Percentiles rank a stretch among this genome's conserved stretches.
These are phyloP conservation scores for Pangasius sanitwongsei DNA, from an alignment of 2,797 vertebrate genomes.

Conservation along the genomic window DNA sequence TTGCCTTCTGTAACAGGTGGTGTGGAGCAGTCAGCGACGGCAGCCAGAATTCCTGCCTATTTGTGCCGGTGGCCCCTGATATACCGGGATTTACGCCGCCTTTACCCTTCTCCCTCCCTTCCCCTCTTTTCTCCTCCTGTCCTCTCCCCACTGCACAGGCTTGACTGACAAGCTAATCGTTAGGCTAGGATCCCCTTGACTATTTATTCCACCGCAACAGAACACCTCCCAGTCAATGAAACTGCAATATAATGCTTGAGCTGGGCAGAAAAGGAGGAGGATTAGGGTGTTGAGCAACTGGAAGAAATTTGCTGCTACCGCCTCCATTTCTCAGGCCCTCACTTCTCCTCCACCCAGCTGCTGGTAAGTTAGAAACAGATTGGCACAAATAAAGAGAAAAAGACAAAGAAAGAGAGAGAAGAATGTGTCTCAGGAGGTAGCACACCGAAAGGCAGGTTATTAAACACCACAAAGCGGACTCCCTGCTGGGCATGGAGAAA, in stretches of 20 bases:
- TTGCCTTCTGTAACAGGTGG: constrained; percentile 94
- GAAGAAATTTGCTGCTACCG: constrained; percentile 85
- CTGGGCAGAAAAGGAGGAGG: constrained; percentile 88
- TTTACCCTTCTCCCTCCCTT: constrained; percentile 65
- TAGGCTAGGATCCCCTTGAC: constrained; percentile 89
- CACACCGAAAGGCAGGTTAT: constrained; percentile 94
- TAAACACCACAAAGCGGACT: constrained; percentile 95
- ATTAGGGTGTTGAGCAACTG: constrained; percentile 91
- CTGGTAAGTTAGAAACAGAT: constrained; percentile 85
- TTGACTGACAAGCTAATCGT: constrained; percentile 99
- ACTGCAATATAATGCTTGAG: constrained; percentile 97
- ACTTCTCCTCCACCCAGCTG: constrained; percentile 72
- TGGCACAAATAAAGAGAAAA: constrained; percentile 83
- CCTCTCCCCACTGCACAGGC: constrained; percentile 81
- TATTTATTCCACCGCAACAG: constrained; percentile 97
- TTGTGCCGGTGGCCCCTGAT: constrained; percentile 91
- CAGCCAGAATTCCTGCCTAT: constrained; percentile 88
- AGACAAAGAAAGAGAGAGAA: constrained; percentile 52
- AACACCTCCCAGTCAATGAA: constrained; percentile 96
- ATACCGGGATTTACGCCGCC: constrained; percentile 91
- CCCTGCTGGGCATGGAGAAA: constrained; percentile 91
- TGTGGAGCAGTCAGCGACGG: constrained; percentile 77
- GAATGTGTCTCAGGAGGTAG: constrained; percentile 87
- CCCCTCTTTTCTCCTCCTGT: constrained; percentile 49
- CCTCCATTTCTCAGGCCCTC: constrained; percentile 39